These are phyloP conservation scores for Saguinus imperator DNA, from an alignment of 2,113 vertebrate species.

Conservation along the genomic window DNA sequence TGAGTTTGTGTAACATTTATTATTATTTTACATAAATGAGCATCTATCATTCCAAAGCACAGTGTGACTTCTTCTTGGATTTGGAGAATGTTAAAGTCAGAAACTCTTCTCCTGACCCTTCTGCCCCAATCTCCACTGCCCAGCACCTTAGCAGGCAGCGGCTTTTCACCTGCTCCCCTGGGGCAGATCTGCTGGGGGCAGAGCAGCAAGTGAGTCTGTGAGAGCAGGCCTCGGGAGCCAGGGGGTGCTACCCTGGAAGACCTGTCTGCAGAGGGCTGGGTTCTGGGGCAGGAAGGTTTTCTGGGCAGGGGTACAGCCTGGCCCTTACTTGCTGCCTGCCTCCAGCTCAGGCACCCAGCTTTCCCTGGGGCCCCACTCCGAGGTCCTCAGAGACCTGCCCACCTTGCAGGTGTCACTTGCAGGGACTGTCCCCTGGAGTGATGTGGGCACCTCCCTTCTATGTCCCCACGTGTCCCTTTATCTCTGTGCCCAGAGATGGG, in stretches of 20 bases:
- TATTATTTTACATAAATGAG: conserved; percentile 58
- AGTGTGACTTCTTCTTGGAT: background rate
- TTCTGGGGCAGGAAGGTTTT: too few species aligned
- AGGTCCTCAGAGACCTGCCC: background rate
- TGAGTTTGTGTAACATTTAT: conserved; percentile 46
- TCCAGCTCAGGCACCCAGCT: background rate
- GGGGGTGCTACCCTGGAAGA: background rate
- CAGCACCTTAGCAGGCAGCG: too few species aligned
- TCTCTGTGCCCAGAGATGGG: background rate
- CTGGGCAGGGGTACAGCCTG: background rate
- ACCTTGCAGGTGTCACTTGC: background rate
- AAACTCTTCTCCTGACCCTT: fast-evolving
- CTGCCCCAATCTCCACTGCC: fast-evolving
- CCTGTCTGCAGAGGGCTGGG: too few species aligned
- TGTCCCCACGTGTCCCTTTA: background rate
- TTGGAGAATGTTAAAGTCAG: background rate
- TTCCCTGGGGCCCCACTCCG: background rate
- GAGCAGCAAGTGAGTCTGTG: fast-evolving
- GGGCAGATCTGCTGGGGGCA: background rate
- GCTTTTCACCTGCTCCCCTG: background rate
- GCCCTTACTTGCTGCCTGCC: background rate
- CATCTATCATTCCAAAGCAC: background rate
- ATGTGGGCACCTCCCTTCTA: background rate
- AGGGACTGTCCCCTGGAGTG: background rate
- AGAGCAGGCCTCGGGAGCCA: background rate